Conservation (phyloP, 2,797 vertebrate genomes). For the Clarias fuscus region DNA sequence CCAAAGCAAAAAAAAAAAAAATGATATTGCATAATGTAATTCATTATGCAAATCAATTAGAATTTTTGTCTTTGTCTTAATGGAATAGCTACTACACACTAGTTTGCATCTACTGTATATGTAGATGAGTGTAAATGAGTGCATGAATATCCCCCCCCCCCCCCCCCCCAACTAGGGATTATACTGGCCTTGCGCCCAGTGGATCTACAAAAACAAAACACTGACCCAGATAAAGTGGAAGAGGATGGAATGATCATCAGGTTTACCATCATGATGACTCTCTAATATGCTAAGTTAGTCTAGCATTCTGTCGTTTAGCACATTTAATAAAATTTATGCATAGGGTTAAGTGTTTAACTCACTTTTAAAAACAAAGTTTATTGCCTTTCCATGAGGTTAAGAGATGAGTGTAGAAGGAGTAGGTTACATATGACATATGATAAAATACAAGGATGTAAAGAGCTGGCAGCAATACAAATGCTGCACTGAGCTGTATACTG, state of each 20-base stretch:
- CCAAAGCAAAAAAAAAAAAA: background rate
- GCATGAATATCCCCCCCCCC: background rate
- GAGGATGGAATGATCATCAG: background rate
- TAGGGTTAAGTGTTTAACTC: background rate
- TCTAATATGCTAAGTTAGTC: background rate
- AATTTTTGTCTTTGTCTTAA: background rate
- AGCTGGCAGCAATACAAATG: background rate
- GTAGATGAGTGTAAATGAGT: background rate
- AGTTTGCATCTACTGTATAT: background rate
- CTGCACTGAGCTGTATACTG: background rate
- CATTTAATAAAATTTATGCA: background rate
- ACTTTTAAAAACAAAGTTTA: background rate
- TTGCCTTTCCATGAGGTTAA: background rate
- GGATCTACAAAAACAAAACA: background rate
- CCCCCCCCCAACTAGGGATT: background rate
- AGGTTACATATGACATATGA: background rate
- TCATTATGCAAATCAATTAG: background rate
- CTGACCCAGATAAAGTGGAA: background rate
- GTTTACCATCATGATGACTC: background rate
- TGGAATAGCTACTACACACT: background rate
- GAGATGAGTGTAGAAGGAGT: background rate
- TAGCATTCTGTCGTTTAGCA: background rate
- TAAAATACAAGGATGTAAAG: background rate
- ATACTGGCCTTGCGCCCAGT: background rate
- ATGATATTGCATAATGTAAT: background rate